Evolutionary conservation across 2,113 vertebrate species (phyloP).

Genomic region (Micromys minutus): DNA sequence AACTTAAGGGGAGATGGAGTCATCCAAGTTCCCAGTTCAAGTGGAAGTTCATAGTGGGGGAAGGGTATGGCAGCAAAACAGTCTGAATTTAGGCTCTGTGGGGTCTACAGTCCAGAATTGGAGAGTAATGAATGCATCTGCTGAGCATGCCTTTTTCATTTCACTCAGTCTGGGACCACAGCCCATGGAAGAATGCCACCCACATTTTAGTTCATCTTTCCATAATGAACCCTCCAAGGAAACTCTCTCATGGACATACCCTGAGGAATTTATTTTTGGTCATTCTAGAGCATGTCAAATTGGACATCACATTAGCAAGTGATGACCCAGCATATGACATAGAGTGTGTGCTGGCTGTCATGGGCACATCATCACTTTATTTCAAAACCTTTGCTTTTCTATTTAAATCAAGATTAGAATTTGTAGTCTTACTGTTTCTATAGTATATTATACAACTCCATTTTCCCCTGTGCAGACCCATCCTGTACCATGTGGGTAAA

Average conservation of each 20-base stretch:
- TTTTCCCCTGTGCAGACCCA: rapidly evolving
- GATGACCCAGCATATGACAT: background rate
- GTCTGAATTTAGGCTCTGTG: background rate
- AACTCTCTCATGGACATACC: background rate
- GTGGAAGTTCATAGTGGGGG: background rate
- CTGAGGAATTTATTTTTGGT: no score
- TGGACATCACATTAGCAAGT: background rate
- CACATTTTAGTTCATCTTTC: background rate
- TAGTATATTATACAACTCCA: background rate
- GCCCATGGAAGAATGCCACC: background rate
- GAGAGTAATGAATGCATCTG: no score
- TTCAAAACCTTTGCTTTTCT: background rate
- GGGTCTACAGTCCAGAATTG: background rate
- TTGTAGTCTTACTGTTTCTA: background rate
- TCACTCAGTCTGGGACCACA: no score
- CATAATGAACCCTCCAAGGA: background rate
- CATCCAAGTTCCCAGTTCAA: background rate
- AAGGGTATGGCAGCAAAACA: background rate
- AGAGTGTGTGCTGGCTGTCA: background rate
- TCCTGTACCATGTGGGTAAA: background rate
- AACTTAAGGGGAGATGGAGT: background rate
- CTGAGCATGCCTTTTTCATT: background rate
- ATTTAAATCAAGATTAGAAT: background rate
- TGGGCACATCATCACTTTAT: background rate
- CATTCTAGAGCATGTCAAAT: background rate